Evolutionary conservation across 2,113 vertebrate genomes (phyloP).

Genomic region (Sylvilagus bachmani): DNA sequence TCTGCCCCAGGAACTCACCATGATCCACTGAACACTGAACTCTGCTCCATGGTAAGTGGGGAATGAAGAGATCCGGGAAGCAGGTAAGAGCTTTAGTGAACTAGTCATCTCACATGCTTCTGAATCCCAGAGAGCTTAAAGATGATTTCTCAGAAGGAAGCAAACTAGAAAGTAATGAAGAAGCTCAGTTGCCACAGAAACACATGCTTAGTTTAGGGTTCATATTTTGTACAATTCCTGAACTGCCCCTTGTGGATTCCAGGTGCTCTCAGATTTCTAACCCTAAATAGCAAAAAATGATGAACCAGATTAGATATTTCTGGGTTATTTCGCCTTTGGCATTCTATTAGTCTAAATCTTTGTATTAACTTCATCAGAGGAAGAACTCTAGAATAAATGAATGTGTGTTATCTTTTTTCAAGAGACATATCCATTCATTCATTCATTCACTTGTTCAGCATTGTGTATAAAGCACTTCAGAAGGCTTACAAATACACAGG

Average conservation of each 20-base stretch:
- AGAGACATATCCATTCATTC: neutral
- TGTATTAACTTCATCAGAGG: neutral
- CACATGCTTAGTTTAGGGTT: slow-evolving; percentile 1
- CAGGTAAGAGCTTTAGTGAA: neutral
- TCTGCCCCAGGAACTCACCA: neutral
- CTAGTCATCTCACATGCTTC: neutral
- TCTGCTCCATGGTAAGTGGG: neutral
- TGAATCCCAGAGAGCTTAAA: neutral
- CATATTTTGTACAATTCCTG: slow-evolving; percentile 16
- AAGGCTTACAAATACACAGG: neutral
- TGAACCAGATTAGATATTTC: slow-evolving; percentile 22
- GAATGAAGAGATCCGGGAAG: neutral
- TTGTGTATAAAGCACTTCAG: neutral
- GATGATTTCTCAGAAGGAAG: slow-evolving; percentile 17
- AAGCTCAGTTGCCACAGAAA: slow-evolving; percentile 1
- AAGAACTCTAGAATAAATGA: slow-evolving; percentile 20
- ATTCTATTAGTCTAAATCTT: neutral
- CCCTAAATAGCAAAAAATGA: slow-evolving; percentile 42
- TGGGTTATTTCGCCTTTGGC: slow-evolving; percentile 31
- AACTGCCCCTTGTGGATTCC: slow-evolving; percentile 18
- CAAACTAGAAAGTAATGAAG: slow-evolving; percentile 44
- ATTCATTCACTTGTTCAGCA: neutral
- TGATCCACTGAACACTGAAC: neutral
- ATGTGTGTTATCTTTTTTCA: neutral
- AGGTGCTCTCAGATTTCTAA: slow-evolving; percentile 58